Conservation (phyloP, 2,113 vertebrate genomes). For the Phylloscopus trochiloides region DNA sequence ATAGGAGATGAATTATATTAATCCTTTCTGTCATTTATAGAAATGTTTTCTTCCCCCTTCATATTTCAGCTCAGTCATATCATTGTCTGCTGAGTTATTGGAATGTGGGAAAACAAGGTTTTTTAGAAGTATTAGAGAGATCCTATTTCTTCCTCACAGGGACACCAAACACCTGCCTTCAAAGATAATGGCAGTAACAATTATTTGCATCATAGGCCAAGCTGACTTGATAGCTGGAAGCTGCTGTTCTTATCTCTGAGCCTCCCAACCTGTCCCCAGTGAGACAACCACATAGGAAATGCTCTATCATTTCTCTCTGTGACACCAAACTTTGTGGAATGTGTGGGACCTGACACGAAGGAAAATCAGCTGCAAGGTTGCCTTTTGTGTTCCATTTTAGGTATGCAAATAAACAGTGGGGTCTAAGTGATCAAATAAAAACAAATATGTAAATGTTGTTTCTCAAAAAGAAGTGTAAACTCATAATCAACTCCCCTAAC, state of each 20-base stretch:
- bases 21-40: neutral
- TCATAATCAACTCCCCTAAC: neutral
- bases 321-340: neutral
- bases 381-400: neutral
- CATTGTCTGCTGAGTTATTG: conserved; percentile 40
- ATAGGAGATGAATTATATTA: conserved; percentile 29
- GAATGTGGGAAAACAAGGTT: conserved; percentile 16
- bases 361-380: neutral
- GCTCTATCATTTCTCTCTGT: neutral
- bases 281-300: neutral
- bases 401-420: neutral
- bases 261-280: conserved; percentile 26
- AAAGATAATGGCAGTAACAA: conserved; percentile 71
- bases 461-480: neutral
- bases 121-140: neutral
- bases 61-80: neutral
- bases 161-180: conserved; percentile 65
- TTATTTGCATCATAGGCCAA: conserved; percentile 68
- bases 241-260: conserved; percentile 60
- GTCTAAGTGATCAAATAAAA: neutral
- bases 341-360: neutral
- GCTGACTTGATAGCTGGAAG: conserved; percentile 60
- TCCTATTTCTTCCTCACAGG: conserved; percentile 47
- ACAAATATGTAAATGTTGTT: neutral
- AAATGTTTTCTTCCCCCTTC: neutral